These are phyloP conservation scores for Gobio occitaniae DNA, from an alignment of 2,797 vertebrate species.

Conservation along the genomic window DNA sequence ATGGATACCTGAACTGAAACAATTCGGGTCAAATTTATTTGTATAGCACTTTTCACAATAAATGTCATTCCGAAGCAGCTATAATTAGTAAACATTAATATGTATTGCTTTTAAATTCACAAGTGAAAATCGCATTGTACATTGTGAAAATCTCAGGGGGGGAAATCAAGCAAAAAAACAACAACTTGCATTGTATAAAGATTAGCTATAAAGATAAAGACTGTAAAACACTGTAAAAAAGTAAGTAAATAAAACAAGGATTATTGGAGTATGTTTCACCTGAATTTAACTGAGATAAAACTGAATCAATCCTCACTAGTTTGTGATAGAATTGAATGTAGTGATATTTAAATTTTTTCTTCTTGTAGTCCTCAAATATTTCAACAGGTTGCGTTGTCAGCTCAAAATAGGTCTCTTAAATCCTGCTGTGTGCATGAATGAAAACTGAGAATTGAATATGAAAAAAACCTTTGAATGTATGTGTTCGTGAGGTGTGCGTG, in stretches of 20 bases:
- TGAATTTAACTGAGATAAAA: neutral
- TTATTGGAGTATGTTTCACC: too few species aligned
- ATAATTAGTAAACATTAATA: too few species aligned
- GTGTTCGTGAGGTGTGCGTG: neutral
- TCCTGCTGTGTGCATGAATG: neutral
- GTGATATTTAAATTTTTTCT: neutral
- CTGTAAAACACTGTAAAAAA: too few species aligned
- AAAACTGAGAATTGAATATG: neutral
- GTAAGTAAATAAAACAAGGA: too few species aligned
- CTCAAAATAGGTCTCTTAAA: neutral
- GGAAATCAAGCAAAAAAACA: too few species aligned
- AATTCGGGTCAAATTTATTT: neutral
- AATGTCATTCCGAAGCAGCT: neutral
- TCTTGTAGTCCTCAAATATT: neutral
- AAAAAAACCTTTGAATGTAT: neutral
- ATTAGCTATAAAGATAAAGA: too few species aligned
- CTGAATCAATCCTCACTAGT: neutral
- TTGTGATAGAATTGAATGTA: neutral
- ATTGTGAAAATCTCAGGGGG: too few species aligned
- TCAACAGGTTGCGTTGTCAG: slow-evolving; percentile 38
- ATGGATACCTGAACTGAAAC: too few species aligned
- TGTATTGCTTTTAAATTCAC: too few species aligned
- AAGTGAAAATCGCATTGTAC: too few species aligned
- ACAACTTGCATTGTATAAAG: too few species aligned
- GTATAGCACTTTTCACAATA: neutral